phyloP scores from a whole-genome alignment of 2,797 vertebrate genomes.

The Dipus sagitta region DNA sequence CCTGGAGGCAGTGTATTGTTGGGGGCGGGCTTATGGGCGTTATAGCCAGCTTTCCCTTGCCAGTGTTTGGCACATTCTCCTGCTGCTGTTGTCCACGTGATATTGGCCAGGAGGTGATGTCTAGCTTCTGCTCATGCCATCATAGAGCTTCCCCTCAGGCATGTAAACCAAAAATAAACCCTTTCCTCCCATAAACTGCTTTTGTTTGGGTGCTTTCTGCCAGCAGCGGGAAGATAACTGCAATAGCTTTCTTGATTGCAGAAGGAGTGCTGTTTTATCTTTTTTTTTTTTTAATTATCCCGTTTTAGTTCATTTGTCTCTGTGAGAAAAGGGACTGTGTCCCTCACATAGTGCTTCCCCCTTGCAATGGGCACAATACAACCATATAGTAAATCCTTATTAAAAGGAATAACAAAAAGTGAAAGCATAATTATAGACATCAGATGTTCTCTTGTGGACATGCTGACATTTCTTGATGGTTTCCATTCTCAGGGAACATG shows the following conservation, averaged over 20 bases:
- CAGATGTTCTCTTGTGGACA: not conserved
- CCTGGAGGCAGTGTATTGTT: too few relatives aligned
- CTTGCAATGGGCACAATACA: not conserved
- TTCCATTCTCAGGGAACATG: not conserved
- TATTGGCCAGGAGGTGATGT: too few relatives aligned
- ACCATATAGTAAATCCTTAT: not conserved
- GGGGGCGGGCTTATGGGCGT: too few relatives aligned
- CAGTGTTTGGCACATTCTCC: too few relatives aligned
- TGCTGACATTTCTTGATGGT: not conserved
- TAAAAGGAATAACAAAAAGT: slow-evolving; percentile 42
- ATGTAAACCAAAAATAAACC: too few relatives aligned
- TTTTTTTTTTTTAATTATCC: not conserved
- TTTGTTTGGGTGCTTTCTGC: too few relatives aligned
- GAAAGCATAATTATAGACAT: not conserved
- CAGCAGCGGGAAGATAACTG: too few relatives aligned
- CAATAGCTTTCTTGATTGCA: not conserved
- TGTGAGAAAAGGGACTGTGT: not conserved
- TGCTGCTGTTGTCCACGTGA: too few relatives aligned
- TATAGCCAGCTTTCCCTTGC: too few relatives aligned
- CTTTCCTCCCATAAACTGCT: too few relatives aligned
- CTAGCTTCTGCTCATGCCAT: too few relatives aligned
- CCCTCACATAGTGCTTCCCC: not conserved
- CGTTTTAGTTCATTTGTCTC: slow-evolving; percentile 5
- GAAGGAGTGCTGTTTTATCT: not conserved
- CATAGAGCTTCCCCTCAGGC: too few relatives aligned